Evolutionary conservation across 2,888 invertebrate species (phyloP), one percentile per base, ranked within the genome.

Genomic region (Esperia sulphurella): DNA sequence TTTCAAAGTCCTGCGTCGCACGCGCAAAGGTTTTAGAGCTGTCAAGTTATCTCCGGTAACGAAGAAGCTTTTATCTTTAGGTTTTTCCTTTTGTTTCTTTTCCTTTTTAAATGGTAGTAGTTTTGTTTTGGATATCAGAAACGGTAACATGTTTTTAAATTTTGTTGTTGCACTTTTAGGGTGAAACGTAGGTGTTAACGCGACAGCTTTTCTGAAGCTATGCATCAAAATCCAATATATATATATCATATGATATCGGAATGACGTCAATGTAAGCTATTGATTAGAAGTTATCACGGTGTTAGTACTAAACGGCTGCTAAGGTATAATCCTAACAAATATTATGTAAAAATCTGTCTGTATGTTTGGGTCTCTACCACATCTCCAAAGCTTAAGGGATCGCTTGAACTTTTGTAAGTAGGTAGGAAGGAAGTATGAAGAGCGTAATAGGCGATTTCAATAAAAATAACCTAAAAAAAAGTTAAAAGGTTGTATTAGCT

Each of bases 81-180:
- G 61, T 49, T 60, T 77, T 7, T 69, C 63, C 49, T 70, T 75
- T 9, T 62, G 52, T 8, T 63, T 58, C 31, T 59, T 70, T 9
- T 71, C 65, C 50, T 70, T 79, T 49, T 68, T 80, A 13, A 70
- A 59, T 37, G 83, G 74, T 14, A 85, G 48, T 1, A 85, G 57
- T 63, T 83, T 84, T 0, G 84, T 79, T 63, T 86, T 83, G 0
- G 86, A 84, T 63, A 86, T 75, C 31, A 86, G 51, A 62, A 84
- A 76, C n/a, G 87, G 88, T 42, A 87, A 59, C 85, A 87, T 83
- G 35, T 14, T 58, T 68, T 48, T 42, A n/a, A n/a, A n/a, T n/a
- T n/a, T n/a, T n/a, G n/a, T n/a, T 12, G 30, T 31, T 31, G 31
- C 10, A 9, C 10, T 31, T 21, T 21, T 21, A 21, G 21, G 2